A percentile compares a stretch with the other conserved stretches of the same genome.
These are phyloP conservation scores for human DNA, from an alignment of 2,113 vertebrate species.

Conservation along the genomic window DNA sequence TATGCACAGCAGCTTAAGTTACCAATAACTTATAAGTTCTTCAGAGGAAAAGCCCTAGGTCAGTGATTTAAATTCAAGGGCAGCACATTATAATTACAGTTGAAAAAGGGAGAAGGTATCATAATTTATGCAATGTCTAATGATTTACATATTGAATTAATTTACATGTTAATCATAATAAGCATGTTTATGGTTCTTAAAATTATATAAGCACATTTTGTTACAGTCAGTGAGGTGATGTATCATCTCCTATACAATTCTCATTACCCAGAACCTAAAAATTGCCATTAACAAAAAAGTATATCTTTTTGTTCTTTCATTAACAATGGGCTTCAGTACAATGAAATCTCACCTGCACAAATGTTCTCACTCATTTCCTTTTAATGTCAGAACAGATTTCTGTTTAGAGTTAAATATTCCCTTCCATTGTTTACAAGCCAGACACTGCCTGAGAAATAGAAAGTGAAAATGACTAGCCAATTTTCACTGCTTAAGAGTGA, in stretches of 20 bases:
- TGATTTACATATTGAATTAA: background rate
- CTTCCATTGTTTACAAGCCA: conserved; percentile 61
- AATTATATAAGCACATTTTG: background rate
- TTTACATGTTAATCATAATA: background rate
- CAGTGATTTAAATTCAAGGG: background rate
- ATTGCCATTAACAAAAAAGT: background rate
- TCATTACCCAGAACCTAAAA: background rate
- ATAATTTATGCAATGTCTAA: background rate
- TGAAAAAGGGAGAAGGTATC: background rate
- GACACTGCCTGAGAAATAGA: conserved; percentile 61
- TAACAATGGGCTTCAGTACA: conserved; percentile 20
- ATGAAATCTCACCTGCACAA: conserved; percentile 61
- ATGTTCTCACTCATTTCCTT: conserved; percentile 56
- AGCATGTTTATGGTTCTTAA: background rate
- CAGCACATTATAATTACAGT: background rate
- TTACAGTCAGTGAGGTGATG: background rate
- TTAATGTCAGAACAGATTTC: conserved; percentile 60
- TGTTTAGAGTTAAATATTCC: conserved; percentile 66
- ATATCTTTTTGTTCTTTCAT: background rate
- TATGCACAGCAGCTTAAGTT: background rate
- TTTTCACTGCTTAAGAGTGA: background rate
- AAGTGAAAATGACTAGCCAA: conserved; percentile 43
- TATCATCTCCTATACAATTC: background rate
- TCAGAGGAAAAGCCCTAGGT: background rate
- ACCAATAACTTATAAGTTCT: background rate